Conservation (phyloP, 1,140 invertebrate genomes). For the Drosophila neocordata region DNA sequence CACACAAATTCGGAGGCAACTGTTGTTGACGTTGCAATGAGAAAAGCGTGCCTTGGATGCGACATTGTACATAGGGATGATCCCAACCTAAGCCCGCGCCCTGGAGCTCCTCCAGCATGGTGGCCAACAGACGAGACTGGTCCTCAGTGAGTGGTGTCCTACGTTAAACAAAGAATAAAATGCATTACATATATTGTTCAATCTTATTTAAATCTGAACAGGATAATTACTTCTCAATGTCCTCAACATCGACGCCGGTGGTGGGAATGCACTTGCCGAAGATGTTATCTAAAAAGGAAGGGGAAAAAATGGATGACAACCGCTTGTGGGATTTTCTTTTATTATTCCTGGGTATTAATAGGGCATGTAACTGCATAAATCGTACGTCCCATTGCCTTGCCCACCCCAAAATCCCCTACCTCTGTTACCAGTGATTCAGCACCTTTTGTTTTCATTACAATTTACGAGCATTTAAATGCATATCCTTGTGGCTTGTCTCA, state of each 20-base stretch:
- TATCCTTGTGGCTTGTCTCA: slow-evolving; percentile 67
- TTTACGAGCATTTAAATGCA: slow-evolving; percentile 77
- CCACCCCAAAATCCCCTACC: background rate
- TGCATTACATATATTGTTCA: background rate
- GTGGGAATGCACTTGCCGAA: slow-evolving; percentile 91
- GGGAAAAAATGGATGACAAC: background rate
- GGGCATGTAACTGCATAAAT: slow-evolving; percentile 62
- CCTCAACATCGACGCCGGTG: slow-evolving; percentile 85
- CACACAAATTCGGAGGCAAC: slow-evolving; percentile 75
- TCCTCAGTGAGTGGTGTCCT: slow-evolving; percentile 80
- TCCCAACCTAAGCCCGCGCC: slow-evolving; percentile 82
- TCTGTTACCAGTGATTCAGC: slow-evolving; percentile 12
- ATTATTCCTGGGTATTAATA: slow-evolving; percentile 43
- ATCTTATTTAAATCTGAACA: background rate
- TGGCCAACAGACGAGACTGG: slow-evolving; percentile 75
- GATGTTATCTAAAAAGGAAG: slow-evolving; percentile 88
- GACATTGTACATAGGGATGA: slow-evolving; percentile 82
- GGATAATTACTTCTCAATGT: slow-evolving; percentile 85
- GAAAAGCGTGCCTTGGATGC: slow-evolving; percentile 76
- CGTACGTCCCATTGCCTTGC: background rate
- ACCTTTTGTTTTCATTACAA: slow-evolving; percentile 76
- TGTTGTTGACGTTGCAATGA: slow-evolving; percentile 72
- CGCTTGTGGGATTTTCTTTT: background rate
- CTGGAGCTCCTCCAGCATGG: slow-evolving; percentile 82
- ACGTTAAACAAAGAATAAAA: background rate